Evolutionary conservation across 2,113 vertebrate genomes (phyloP).

Genomic region (Cephalopholis sonnerati): DNA sequence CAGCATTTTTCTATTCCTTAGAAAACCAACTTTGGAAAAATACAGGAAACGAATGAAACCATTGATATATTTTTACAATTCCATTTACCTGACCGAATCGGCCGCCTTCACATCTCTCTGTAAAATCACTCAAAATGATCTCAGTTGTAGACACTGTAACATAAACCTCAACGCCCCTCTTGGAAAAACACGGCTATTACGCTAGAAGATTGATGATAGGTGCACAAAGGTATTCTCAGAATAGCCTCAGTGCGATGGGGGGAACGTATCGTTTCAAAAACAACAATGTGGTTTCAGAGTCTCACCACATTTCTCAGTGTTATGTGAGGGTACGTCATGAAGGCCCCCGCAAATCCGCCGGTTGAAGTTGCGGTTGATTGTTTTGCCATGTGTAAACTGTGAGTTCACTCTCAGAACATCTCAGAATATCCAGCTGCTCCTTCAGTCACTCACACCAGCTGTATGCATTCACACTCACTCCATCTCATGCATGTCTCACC

Average conservation of each 20-base stretch:
- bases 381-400: constrained; percentile 68
- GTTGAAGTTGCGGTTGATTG: constrained; percentile 54
- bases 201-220: constrained; percentile 62
- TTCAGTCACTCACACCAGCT: constrained; percentile 60
- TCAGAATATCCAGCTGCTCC: constrained; percentile 66
- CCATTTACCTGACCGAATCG: constrained; percentile 53
- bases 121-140: constrained; percentile 63
- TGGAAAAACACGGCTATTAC: constrained; percentile 52
- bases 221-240: constrained; percentile 37
- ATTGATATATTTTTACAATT: constrained; percentile 25
- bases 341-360: constrained; percentile 34
- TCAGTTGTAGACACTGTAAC: constrained; percentile 58
- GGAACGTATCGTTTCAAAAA: constrained; percentile 56
- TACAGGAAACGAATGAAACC: constrained; percentile 18
- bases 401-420: constrained; percentile 62
- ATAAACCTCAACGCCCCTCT: constrained; percentile 55
- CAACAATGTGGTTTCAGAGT: constrained; percentile 59
- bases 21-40: constrained; percentile 23
- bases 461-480: constrained; percentile 57
- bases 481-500: constrained; percentile 43
- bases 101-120: constrained; percentile 53
- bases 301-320: constrained; percentile 44
- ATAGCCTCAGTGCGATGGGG: background rate
- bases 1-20: background rate
- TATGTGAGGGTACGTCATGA: constrained; percentile 42